Percentiles rank a stretch among this genome's conserved stretches.
These are phyloP conservation scores for Drosophila bifasciata DNA, from an alignment of 1,140 invertebrate genomes.

Conservation along the genomic window DNA sequence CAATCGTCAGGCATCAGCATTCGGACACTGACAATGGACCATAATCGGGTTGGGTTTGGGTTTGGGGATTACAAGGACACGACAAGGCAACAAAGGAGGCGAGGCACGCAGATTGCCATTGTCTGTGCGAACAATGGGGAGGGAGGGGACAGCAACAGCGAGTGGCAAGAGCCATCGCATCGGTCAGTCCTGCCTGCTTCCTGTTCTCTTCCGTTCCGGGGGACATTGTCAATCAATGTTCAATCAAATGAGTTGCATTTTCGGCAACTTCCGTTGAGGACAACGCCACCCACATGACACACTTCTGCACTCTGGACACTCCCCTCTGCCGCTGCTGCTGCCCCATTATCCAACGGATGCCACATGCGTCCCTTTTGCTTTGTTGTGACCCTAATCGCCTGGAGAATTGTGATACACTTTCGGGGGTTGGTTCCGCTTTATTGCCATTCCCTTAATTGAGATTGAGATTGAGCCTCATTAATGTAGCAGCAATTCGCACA, in stretches of 20 bases:
- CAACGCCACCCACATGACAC: conserved; percentile 60
- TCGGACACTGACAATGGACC: conserved; percentile 64
- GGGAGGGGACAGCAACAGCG: too few relatives aligned
- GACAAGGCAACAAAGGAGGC: conserved; percentile 17
- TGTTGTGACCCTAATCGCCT: conserved; percentile 78
- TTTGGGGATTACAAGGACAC: conserved; percentile 72
- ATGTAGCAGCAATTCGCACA: conserved; percentile 34
- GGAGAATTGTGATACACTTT: conserved; percentile 66
- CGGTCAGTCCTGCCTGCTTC: conserved; percentile 52
- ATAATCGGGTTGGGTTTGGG: conserved; percentile 62
- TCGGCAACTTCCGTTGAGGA: conserved; percentile 66
- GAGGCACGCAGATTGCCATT: conserved; percentile 57
- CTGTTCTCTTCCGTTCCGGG: conserved; percentile 13
- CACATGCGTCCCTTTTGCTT: conserved; percentile 41
- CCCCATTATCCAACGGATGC: conserved; percentile 26
- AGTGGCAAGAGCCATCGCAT: conserved; percentile 50
- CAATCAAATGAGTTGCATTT: conserved; percentile 71
- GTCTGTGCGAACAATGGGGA: conserved; percentile 55
- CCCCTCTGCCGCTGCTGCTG: not conserved
- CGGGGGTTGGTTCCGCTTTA: conserved; percentile 52
- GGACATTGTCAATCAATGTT: conserved; percentile 73
- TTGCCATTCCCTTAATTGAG: conserved; percentile 63
- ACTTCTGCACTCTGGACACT: conserved; percentile 27
- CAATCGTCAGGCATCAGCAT: conserved; percentile 37
- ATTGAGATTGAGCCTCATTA: conserved; percentile 43